Evolutionary conservation across 2,888 invertebrate genomes (phyloP), one percentile per base, ranked within the genome.

Genomic region (Sesia bembeciformis): DNA sequence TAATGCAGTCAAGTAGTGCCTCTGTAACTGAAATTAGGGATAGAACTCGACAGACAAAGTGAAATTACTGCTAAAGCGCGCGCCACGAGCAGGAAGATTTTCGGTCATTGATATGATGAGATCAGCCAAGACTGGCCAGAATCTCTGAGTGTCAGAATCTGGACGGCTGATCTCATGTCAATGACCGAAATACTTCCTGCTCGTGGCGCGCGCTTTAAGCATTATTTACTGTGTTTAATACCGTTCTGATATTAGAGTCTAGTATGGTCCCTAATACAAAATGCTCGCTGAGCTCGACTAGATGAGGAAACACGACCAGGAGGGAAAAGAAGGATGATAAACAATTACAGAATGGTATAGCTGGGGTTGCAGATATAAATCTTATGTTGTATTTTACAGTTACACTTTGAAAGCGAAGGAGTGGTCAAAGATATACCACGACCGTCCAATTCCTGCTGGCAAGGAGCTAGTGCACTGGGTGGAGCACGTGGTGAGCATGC

Each of bases 391-490:
- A 23, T 23, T 50, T 50, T 50, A 38, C 39, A 50, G 50, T 6
- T 50, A 50, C 7, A 7, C 38, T 39, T 39, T 3, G 4, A 39
- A 50, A 38, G 50, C 42, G 39, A 53, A 56, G 39, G n/a, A 41
- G n/a, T 46, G 53, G 39, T 60, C 60, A 4, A 49, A 42, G 3
- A 53, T 52, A 39, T 60, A 60, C 53, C 60, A 59, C 40, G 58
- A 60, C 49, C 53, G 58, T 4, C 53, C 52, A n/a, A 53, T 55
- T 4, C 6, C 52, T 5, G 58, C 60, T 3, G 46, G 53, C 40
- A 51, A 56, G 6, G 60, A 59, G 42, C 41, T 60, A 49, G 57
- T 58, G 40, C 58, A 57, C 23, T 60, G 60, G 58, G 54, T 60
- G 5, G 56, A 60, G 40, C 59, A 60, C 39, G 59, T 58, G 5